Percentiles rank a stretch among this genome's conserved stretches.
Evolutionary conservation across 2,113 vertebrate species (phyloP).

Genomic region (Cyanoliseus patagonus): DNA sequence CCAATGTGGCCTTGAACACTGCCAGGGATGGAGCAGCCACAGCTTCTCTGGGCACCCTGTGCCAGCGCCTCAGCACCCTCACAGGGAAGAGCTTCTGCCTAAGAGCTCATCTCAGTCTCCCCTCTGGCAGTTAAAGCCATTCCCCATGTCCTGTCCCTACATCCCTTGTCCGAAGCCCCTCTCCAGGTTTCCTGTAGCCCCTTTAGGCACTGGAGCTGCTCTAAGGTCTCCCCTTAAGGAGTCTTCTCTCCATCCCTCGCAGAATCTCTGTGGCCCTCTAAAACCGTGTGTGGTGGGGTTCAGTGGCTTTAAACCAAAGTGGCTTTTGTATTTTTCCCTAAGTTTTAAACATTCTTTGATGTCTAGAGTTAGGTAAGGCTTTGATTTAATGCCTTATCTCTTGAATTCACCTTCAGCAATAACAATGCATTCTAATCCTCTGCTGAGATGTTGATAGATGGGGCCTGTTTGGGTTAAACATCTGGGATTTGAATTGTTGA

Average conservation of each 20-base stretch:
- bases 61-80: too few relatives aligned
- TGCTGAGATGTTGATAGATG: conserved; percentile 18
- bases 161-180: too few relatives aligned
- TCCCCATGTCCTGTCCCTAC: too few relatives aligned
- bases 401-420: conserved; percentile 36
- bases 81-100: too few relatives aligned
- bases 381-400: conserved; percentile 37
- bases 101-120: too few relatives aligned
- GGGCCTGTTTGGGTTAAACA: conserved; percentile 25
- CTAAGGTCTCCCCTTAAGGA: too few relatives aligned
- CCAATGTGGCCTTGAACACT: neutral
- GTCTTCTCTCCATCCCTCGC: neutral
- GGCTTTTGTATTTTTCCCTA: rapidly evolving
- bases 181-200: too few relatives aligned
- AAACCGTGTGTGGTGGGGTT: neutral
- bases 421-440: neutral
- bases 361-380: neutral
- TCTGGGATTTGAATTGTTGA: neutral
- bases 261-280: neutral
- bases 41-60: too few relatives aligned
- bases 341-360: neutral
- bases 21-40: too few relatives aligned
- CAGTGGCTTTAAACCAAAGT: neutral
- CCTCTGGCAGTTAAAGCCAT: too few relatives aligned
- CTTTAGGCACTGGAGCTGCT: too few relatives aligned